These are phyloP conservation scores for Smithornis capensis DNA, from an alignment of 2,113 vertebrate species.

Conservation along the genomic window DNA sequence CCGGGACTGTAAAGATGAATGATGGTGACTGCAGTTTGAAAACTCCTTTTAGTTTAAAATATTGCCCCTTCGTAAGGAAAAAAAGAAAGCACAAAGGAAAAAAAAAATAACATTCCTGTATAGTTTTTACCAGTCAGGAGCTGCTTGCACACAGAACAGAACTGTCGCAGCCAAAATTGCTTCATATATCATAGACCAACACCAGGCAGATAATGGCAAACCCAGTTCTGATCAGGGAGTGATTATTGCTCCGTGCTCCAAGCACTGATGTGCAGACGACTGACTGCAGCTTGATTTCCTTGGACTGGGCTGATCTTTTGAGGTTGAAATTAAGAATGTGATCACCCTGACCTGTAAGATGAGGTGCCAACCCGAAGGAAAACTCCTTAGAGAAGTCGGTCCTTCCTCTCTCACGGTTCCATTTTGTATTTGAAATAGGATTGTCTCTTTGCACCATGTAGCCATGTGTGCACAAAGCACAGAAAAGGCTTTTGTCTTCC, in stretches of 20 bases:
- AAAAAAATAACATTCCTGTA: neutral
- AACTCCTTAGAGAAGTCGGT: neutral
- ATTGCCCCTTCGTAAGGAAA: constrained; percentile 6
- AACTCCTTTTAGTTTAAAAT: constrained; percentile 68
- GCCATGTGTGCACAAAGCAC: neutral
- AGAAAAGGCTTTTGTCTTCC: neutral
- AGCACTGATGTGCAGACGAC: constrained; percentile 10
- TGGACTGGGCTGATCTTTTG: constrained; percentile 10
- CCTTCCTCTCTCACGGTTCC: neutral
- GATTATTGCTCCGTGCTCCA: constrained; percentile 49
- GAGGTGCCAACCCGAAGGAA: neutral
- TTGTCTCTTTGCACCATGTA: neutral
- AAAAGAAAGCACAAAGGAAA: neutral
- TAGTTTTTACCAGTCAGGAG: constrained; percentile 35
- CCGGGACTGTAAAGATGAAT: constrained; percentile 52
- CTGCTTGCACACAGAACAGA: constrained; percentile 15
- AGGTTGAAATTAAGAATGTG: constrained; percentile 15
- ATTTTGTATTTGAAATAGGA: neutral
- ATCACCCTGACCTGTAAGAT: neutral
- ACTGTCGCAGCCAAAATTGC: constrained; percentile 66
- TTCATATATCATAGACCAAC: constrained; percentile 66
- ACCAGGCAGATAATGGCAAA: constrained; percentile 63
- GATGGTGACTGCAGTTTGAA: constrained; percentile 46
- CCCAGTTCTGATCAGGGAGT: constrained; percentile 56
- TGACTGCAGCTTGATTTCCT: constrained; percentile 13